Evolutionary conservation across 2,113 vertebrate genomes (phyloP).

Genomic region (Microcebus tavaratra): DNA sequence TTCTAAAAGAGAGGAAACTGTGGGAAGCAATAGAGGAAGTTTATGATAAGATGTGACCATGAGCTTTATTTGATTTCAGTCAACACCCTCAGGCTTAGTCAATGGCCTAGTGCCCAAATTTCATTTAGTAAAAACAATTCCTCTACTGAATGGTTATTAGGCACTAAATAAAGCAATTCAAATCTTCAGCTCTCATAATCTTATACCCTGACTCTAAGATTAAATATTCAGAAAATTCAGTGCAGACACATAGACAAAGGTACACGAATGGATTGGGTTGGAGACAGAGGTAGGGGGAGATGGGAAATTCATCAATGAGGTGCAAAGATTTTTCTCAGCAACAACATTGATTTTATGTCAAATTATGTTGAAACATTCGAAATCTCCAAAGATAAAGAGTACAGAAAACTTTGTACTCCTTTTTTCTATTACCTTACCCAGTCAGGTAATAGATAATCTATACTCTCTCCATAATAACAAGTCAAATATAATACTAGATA

Average conservation of each 20-base stretch:
- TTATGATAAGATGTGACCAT: neutral
- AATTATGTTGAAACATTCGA: conserved; percentile 34
- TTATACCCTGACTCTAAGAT: neutral
- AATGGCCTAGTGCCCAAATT: neutral
- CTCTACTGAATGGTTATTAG: conserved; percentile 39
- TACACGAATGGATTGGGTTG: neutral
- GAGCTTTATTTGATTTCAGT: conserved; percentile 10
- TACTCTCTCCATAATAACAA: conserved; percentile 10
- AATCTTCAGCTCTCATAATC: neutral
- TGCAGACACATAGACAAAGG: neutral
- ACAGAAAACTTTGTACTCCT: neutral
- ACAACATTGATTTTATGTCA: conserved; percentile 17
- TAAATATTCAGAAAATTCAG: neutral
- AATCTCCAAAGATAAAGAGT: conserved; percentile 7
- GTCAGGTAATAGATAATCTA: conserved; percentile 11
- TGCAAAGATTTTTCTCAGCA: conserved; percentile 29
- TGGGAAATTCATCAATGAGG: neutral
- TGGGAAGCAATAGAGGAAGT: neutral
- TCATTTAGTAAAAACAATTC: conserved; percentile 40
- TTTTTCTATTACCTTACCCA: neutral
- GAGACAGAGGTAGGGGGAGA: neutral
- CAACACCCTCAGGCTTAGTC: neutral
- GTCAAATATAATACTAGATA: neutral
- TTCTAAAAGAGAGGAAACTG: neutral
- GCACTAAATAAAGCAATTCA: conserved; percentile 29